Conservation (phyloP, 2,797 vertebrate genomes). For the Limosa lapponica region DNA sequence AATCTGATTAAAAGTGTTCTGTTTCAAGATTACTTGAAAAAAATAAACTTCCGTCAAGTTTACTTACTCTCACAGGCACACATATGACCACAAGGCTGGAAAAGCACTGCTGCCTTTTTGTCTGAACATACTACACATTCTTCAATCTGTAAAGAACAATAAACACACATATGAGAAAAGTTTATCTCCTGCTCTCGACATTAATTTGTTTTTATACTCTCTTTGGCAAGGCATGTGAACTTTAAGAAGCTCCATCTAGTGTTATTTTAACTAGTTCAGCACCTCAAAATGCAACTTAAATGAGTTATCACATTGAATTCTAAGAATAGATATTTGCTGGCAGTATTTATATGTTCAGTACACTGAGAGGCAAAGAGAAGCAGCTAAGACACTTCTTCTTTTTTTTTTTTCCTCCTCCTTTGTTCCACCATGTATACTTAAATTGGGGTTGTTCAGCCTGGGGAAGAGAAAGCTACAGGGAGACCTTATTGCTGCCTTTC, state of each 20-base stretch:
- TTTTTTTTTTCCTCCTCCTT: background rate
- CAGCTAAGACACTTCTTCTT: background rate
- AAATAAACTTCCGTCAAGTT: background rate
- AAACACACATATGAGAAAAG: background rate
- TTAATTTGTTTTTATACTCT: background rate
- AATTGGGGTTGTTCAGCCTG: background rate
- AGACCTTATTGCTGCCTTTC: background rate
- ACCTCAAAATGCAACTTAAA: background rate
- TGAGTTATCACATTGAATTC: background rate
- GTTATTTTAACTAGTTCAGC: background rate
- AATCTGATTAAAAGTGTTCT: background rate
- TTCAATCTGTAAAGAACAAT: slow-evolving; percentile 86
- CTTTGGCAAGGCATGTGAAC: background rate
- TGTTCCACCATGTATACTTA: background rate
- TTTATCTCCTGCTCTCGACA: background rate
- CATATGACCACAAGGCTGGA: slow-evolving; percentile 99
- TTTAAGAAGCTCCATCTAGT: background rate
- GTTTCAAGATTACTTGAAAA: background rate
- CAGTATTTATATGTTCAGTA: background rate
- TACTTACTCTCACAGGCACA: slow-evolving; percentile 99
- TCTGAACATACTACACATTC: slow-evolving; percentile 99
- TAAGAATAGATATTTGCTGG: background rate
- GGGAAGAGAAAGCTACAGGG: background rate
- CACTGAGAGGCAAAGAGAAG: background rate
- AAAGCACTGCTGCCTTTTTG: slow-evolving; percentile 98